A percentile compares a stretch with the other conserved stretches of the same genome.
These are phyloP conservation scores for Tetramorium alpestre DNA, from an alignment of 1,140 invertebrate genomes.

Conservation along the genomic window DNA sequence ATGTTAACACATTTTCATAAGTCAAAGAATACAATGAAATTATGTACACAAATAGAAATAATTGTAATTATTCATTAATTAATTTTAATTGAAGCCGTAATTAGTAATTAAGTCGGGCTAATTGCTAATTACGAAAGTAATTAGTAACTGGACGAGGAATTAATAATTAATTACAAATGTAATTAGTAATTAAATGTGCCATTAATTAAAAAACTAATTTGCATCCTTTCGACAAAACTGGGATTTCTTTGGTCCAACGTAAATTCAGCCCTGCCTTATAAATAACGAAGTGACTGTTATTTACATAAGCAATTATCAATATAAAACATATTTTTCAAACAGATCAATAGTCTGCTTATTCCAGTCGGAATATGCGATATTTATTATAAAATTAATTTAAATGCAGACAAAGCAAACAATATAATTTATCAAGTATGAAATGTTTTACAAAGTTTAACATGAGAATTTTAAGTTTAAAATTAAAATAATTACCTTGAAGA, in stretches of 20 bases:
- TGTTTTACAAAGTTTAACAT: not conserved
- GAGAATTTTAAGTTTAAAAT: not conserved
- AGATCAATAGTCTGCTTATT: not conserved
- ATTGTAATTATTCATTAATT: slow-evolving; percentile 60
- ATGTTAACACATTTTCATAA: slow-evolving; percentile 46
- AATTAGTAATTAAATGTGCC: slow-evolving; percentile 58
- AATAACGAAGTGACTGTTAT: slow-evolving; percentile 4
- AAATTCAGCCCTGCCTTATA: slow-evolving; percentile 16
- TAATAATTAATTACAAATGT: slow-evolving; percentile 60
- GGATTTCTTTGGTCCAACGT: slow-evolving; percentile 14
- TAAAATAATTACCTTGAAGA: slow-evolving; percentile 87
- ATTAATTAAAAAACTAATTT: slow-evolving; percentile 58
- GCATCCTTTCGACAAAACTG: slow-evolving; percentile 23
- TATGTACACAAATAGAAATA: slow-evolving; percentile 59
- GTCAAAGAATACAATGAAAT: slow-evolving; percentile 58
- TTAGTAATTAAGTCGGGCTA: slow-evolving; percentile 56
- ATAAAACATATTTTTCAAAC: not conserved
- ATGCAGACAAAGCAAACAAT: not conserved
- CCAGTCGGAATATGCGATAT: not conserved
- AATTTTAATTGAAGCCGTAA: slow-evolving; percentile 60
- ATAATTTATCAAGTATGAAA: not conserved
- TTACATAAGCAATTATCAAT: not conserved
- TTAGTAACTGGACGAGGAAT: slow-evolving; percentile 55
- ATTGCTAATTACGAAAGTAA: slow-evolving; percentile 61
- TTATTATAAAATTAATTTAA: not conserved